A percentile compares a stretch with the other conserved stretches of the same genome.
These are phyloP conservation scores for Gallinago undulata DNA, from an alignment of 2,113 vertebrate genomes.

Conservation along the genomic window DNA sequence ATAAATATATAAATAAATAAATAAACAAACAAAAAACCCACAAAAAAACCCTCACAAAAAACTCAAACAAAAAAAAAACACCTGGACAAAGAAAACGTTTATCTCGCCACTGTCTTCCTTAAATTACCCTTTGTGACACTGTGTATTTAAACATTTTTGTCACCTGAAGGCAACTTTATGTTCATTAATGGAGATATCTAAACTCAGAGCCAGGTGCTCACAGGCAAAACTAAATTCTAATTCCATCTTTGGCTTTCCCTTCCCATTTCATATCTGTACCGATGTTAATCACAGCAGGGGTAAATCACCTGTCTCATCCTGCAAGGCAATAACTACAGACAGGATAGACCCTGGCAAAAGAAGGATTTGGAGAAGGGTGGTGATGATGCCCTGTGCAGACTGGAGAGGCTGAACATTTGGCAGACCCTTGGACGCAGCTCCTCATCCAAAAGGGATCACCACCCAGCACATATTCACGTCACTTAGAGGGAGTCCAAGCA, in stretches of 20 bases:
- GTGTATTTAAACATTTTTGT: not conserved
- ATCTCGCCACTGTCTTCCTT: not conserved
- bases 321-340: not conserved
- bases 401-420: not conserved
- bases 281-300: not conserved
- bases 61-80: not conserved
- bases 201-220: not conserved
- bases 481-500: not conserved
- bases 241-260: not conserved
- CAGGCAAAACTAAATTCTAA: not conserved
- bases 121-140: not conserved
- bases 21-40: not conserved
- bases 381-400: too few species aligned
- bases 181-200: not conserved
- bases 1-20: too few species aligned
- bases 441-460: not conserved
- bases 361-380: not conserved
- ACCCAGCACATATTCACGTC: not conserved
- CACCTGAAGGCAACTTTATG: not conserved
- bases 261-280: not conserved
- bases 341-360: not conserved
- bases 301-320: not conserved
- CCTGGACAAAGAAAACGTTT: not conserved
- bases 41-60: not conserved
- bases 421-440: rapidly evolving